phyloP scores from a whole-genome alignment of 2,797 vertebrate genomes.

The Chelon labrosus region DNA sequence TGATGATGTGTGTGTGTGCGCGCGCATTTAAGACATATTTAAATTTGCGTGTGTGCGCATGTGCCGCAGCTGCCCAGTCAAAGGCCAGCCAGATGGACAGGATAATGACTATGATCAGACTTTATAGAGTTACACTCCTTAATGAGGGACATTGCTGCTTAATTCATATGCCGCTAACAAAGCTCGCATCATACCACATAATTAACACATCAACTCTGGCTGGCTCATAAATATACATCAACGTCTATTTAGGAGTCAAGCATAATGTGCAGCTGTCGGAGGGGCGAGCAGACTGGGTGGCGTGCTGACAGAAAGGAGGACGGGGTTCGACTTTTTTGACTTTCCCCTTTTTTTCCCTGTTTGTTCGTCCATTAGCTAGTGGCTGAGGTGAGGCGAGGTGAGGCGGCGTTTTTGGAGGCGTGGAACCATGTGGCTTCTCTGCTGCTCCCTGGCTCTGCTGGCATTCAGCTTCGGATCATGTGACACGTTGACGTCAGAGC shows the following conservation, averaged over 20 bases:
- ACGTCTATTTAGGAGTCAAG: constrained; percentile 62
- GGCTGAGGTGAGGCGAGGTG: constrained; percentile 55
- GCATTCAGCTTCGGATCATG: constrained; percentile 75
- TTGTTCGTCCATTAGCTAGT: constrained; percentile 58
- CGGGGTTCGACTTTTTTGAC: constrained; percentile 59
- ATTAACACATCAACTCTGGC: constrained; percentile 75
- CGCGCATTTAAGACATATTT: constrained; percentile 13
- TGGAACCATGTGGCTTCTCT: constrained; percentile 82
- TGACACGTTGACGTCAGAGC: constrained; percentile 60
- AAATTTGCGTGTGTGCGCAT: constrained; percentile 17
- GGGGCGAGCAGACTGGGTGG: constrained; percentile 31
- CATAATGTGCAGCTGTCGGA: constrained; percentile 66
- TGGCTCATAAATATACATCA: constrained; percentile 80
- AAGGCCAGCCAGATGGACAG: constrained; percentile 80
- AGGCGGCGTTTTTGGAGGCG: constrained; percentile 43
- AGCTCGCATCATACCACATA: constrained; percentile 73
- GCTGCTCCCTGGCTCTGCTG: constrained; percentile 79
- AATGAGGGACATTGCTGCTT: constrained; percentile 75
- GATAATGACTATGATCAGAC: constrained; percentile 80
- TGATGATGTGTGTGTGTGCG: constrained; percentile 15
- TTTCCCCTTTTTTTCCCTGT: constrained; percentile 47
- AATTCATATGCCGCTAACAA: constrained; percentile 79
- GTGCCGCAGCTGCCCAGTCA: constrained; percentile 58
- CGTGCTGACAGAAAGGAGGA: constrained; percentile 32
- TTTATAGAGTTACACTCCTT: constrained; percentile 77